Evolutionary conservation across 2,797 vertebrate species (phyloP), one percentile per base, ranked within the genome.

Genomic region (Alcedo atthis): DNA sequence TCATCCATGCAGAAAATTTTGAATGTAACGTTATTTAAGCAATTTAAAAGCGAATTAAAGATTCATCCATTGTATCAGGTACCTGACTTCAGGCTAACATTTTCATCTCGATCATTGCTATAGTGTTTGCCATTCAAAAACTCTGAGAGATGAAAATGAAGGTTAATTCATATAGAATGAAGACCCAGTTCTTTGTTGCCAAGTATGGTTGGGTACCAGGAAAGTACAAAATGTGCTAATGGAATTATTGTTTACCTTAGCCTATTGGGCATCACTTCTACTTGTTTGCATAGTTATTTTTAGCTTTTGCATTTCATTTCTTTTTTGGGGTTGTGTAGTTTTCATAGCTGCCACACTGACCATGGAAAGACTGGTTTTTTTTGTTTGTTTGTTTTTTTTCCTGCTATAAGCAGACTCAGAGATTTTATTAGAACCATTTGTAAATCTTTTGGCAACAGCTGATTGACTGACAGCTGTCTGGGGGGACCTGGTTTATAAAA

Each of bases 1-100:
- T 95, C 92, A 92, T 59, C 93, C 46, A 24, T 51, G 91, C 79
- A 96, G 66, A 93, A 95, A 96, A 90, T 89, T 42, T 89, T 78
- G 92, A 94, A 94, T 93, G 79, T 87, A 94, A 91, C 70, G 80
- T 93, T 82, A 84, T 76, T 97, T 90, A 89, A 95, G 77, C 87
- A 94, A 92, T 96, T 95, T 96, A 80, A 95, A 96, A 95, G 28
- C 68, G 67, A 94, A 96, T 95, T 94, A 91, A 96, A 93, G 28
- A 90, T 95, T 96, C 59, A 28, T 92, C 85, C 82, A 46, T 93
- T 88, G 68, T 93, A 90, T 93, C 92, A 90, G 79, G 91, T 96
- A 92, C 94, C 88, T 95, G 89, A 94, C 86, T 96, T 93, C 71
- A 79, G 87, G 89, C 64, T 96, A 95, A 93, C 75, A 94, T 73